Evolutionary conservation across 2,113 vertebrate genomes (phyloP).

Genomic region (Eurypyga helias): DNA sequence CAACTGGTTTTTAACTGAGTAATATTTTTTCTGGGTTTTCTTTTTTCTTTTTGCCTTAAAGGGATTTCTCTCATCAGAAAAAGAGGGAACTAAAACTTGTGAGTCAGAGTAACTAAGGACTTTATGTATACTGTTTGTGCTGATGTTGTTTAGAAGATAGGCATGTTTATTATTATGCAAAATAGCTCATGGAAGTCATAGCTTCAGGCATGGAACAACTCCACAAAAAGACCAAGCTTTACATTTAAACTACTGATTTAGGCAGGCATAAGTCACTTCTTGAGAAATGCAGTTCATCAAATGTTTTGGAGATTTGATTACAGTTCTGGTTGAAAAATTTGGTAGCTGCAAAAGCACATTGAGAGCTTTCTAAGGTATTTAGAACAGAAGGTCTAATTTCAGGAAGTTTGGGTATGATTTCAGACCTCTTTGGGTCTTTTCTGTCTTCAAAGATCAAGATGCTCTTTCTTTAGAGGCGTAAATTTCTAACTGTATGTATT

Average conservation of each 20-base stretch:
- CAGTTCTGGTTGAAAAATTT: neutral
- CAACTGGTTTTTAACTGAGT: neutral
- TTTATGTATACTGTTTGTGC: neutral
- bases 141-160: neutral
- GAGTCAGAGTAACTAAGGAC: neutral
- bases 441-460: neutral
- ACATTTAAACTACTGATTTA: neutral
- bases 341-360: neutral
- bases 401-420: neutral
- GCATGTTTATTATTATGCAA: neutral
- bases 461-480: neutral
- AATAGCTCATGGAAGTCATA: neutral
- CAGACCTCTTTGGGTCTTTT: neutral
- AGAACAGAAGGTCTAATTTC: neutral
- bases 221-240: neutral
- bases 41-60: neutral
- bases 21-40: neutral
- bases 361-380: neutral
- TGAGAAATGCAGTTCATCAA: neutral
- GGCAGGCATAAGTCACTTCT: neutral
- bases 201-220: neutral
- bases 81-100: neutral
- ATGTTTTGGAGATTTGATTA: neutral
- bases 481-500: conserved; percentile 17
- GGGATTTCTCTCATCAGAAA: neutral